Percentiles rank a stretch among this genome's conserved stretches.
Conservation (phyloP, 2,797 vertebrate genomes). For the Myotis myotis region DNA sequence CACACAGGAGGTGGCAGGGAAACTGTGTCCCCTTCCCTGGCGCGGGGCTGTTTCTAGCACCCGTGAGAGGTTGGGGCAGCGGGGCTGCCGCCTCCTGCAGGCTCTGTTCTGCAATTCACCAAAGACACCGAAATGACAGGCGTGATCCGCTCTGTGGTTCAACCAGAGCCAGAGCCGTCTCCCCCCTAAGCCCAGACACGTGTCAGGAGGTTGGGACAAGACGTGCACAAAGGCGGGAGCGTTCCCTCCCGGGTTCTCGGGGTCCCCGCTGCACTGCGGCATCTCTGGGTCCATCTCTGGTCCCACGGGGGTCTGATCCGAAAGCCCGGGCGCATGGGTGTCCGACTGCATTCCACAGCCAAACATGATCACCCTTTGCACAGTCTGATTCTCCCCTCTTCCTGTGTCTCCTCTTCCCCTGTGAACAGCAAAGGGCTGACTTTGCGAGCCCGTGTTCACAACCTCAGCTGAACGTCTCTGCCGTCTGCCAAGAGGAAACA, state of each 20-base stretch:
- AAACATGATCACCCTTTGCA: neutral
- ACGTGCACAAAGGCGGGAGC: neutral
- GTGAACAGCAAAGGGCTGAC: neutral
- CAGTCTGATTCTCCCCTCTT: neutral
- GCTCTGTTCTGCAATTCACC: neutral
- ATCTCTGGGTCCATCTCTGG: neutral
- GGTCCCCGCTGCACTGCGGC: neutral
- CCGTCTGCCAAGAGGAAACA: constrained; percentile 75
- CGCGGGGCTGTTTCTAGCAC: neutral
- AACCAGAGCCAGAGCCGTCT: neutral
- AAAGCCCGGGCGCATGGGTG: too few relatives aligned
- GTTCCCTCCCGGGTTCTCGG: neutral
- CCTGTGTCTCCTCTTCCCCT: neutral
- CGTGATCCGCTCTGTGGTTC: neutral
- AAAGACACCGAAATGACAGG: neutral
- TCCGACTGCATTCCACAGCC: neutral
- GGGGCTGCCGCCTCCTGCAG: neutral
- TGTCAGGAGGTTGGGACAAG: neutral
- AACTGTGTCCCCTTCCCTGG: neutral
- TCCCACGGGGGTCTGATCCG: accelerated
- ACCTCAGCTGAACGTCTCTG: constrained; percentile 51
- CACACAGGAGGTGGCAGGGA: neutral
- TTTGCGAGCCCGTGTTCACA: neutral
- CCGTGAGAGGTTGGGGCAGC: neutral
- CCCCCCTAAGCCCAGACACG: neutral